These are phyloP conservation scores for Stomatorhinus ivindoensis DNA, from an alignment of 2,113 vertebrate species.

Conservation along the genomic window DNA sequence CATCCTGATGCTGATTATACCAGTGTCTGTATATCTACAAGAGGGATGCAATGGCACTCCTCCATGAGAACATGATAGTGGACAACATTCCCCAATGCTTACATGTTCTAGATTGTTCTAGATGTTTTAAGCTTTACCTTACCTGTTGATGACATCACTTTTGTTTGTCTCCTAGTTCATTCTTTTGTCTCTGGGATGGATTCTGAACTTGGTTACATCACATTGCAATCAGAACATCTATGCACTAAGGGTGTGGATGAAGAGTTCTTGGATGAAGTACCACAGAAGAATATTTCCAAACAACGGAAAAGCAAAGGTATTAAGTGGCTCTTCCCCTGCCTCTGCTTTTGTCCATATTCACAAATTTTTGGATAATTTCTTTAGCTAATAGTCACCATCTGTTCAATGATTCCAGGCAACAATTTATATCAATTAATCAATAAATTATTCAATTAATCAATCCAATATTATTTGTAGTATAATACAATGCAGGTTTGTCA, in stretches of 20 bases:
- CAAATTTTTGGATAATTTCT: background rate
- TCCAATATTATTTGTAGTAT: background rate
- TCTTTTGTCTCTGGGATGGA: conserved; percentile 58
- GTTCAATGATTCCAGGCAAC: background rate
- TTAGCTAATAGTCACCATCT: background rate
- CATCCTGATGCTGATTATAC: background rate
- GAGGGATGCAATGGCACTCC: background rate
- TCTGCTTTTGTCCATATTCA: background rate
- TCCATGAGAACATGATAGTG: background rate
- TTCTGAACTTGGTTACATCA: conserved; percentile 58
- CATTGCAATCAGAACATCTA: conserved; percentile 57
- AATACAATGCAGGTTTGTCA: background rate
- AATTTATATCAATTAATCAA: background rate
- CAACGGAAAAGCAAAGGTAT: conserved; percentile 75
- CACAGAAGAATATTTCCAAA: conserved; percentile 56
- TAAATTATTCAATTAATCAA: too few species aligned
- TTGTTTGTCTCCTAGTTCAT: conserved; percentile 50
- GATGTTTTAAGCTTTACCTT: background rate
- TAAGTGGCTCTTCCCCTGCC: background rate
- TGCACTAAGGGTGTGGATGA: conserved; percentile 54
- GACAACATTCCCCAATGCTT: background rate
- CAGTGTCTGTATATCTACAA: background rate
- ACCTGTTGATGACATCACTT: background rate
- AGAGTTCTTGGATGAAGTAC: conserved; percentile 62
- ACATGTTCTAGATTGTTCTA: background rate